A percentile compares a stretch with the other conserved stretches of the same genome.
These are phyloP conservation scores for Brassicogethes aeneus DNA, from an alignment of 2,888 invertebrate genomes.

Conservation along the genomic window DNA sequence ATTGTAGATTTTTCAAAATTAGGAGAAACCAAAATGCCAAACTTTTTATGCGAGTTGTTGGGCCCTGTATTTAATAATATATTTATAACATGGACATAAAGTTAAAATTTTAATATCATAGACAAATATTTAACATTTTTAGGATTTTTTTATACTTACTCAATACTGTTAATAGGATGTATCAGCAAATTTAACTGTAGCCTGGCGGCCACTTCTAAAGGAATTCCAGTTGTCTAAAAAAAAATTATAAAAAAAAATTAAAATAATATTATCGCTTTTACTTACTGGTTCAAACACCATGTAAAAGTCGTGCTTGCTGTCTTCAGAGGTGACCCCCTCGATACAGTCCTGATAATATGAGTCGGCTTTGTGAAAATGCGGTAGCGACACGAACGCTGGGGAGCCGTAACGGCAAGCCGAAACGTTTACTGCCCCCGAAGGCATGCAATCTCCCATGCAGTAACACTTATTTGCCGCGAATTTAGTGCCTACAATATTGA, in stretches of 20 bases:
- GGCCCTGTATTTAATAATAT: too few relatives aligned
- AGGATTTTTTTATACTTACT: too few relatives aligned
- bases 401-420: constrained; percentile 70
- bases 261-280: constrained; percentile 1
- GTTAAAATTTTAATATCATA: too few relatives aligned
- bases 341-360: constrained; percentile 53
- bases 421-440: constrained; percentile 68
- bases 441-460: constrained; percentile 63
- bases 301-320: constrained; percentile 63
- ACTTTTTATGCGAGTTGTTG: too few relatives aligned
- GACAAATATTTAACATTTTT: too few relatives aligned
- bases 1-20: too few relatives aligned
- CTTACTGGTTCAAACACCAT: constrained; percentile 66
- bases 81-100: too few relatives aligned
- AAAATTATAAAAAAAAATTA: constrained; percentile 7
- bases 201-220: constrained; percentile 65
- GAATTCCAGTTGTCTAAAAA: constrained; percentile 60
- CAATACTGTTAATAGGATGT: constrained; percentile 52
- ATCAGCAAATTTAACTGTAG: constrained; percentile 72
- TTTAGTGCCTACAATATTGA: constrained; percentile 44
- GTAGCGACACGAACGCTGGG: constrained; percentile 75
- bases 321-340: constrained; percentile 59
- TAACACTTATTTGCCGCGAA: constrained; percentile 59
- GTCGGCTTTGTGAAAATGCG: constrained; percentile 76
- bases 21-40: too few relatives aligned